These are phyloP conservation scores for Parapsyche elsis DNA, from an alignment of 1,140 invertebrate genomes.

Conservation along the genomic window DNA sequence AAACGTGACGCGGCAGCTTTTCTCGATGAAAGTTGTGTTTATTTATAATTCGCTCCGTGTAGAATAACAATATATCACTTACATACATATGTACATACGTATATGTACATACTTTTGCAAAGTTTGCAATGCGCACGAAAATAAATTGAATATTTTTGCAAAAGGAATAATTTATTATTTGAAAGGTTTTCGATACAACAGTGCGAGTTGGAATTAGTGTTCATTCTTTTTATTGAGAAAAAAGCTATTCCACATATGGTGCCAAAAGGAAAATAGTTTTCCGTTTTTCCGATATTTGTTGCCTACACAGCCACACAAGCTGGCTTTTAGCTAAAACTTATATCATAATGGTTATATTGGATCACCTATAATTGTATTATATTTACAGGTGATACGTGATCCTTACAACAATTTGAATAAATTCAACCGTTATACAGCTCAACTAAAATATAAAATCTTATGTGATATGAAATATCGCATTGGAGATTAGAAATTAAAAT, in stretches of 20 bases:
- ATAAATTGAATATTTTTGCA: not conserved
- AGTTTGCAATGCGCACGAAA: too few species aligned
- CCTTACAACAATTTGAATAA: too few species aligned
- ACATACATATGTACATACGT: too few species aligned
- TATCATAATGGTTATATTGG: not conserved
- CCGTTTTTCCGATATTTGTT: not conserved
- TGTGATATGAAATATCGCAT: too few species aligned
- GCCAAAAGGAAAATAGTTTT: constrained; percentile 17
- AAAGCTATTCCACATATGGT: constrained; percentile 1
- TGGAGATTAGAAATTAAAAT: not conserved
- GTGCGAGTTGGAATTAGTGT: not conserved
- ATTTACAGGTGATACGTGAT: too few species aligned
- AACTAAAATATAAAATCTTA: too few species aligned
- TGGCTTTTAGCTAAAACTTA: constrained; percentile 3
- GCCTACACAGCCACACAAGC: not conserved
- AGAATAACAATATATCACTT: too few species aligned
- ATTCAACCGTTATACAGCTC: too few species aligned
- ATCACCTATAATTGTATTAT: not conserved
- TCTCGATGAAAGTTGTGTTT: too few species aligned
- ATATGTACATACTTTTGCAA: too few species aligned
- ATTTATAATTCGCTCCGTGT: too few species aligned
- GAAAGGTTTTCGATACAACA: constrained; percentile 5
- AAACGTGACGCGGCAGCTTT: too few species aligned
- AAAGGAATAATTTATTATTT: constrained; percentile 5
- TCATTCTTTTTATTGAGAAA: constrained; percentile 16